Percentiles rank a stretch among this genome's conserved stretches.
Conservation (phyloP, 1,140 invertebrate genomes). For the Euura lappo region DNA sequence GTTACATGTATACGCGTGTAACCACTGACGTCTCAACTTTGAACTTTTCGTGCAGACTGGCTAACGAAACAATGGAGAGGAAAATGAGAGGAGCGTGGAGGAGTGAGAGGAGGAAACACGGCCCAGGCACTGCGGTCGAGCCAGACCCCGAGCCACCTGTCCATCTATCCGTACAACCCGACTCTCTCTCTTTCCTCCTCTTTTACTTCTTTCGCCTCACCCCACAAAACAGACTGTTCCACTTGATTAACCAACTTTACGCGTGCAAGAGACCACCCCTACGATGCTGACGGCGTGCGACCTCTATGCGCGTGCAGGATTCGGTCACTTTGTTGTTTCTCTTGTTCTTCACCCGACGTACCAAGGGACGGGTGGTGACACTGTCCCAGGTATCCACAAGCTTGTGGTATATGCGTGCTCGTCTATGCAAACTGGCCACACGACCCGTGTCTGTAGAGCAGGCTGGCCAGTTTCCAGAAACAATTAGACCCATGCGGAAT, state of each 20-base stretch:
- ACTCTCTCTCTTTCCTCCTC: background rate
- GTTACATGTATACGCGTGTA: background rate
- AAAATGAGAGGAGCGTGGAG: no score
- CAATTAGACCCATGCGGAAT: no score
- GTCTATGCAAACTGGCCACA: no score
- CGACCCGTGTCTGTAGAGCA: no score
- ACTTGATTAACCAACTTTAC: slow-evolving; percentile 57
- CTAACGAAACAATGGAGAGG: background rate
- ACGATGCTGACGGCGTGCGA: slow-evolving; percentile 18
- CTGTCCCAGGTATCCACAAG: no score
- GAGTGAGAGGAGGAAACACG: no score
- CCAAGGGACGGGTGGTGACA: no score
- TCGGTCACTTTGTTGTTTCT: background rate
- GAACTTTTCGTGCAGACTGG: slow-evolving; percentile 1
- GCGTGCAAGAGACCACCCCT: slow-evolving; percentile 44
- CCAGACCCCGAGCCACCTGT: slow-evolving; percentile 43
- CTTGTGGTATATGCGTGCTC: no score
- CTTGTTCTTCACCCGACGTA: background rate
- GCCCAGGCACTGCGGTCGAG: no score
- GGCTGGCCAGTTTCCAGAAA: no score
- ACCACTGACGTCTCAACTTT: slow-evolving; percentile 4
- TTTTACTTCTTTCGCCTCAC: slow-evolving; percentile 18
- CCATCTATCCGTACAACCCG: slow-evolving; percentile 28
- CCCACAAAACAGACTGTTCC: slow-evolving; percentile 49
- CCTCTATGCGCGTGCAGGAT: background rate